Evolutionary conservation across 2,113 vertebrate genomes (phyloP), one percentile per base, ranked within the genome.

Genomic region (Myrmecophaga tridactyla): DNA sequence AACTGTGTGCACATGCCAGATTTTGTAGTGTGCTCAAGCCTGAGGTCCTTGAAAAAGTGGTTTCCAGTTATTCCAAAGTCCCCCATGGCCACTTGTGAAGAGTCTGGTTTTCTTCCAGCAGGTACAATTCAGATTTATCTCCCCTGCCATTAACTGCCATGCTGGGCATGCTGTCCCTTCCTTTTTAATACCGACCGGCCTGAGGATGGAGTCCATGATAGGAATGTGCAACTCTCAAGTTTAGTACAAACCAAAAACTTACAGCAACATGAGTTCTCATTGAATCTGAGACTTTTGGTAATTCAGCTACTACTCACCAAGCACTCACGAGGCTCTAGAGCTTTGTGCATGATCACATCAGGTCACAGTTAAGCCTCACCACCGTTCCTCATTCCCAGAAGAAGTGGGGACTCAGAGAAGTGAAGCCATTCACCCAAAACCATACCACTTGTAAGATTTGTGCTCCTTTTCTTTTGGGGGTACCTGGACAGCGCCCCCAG

Each of bases 201-300:
- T 29, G 31, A 65, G 8, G 21, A 62, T 29, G 34, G 6, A 58
- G 67, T 60, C 17, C 23, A 18, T 13, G 9, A 72, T 25, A 17
- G 1, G 1, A 5, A 14, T 5, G 1, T 41, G 12, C 1, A 18
- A 89, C 65, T 60, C 92, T 85, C 53, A 53, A 43, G 62, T 76
- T 69, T 63, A 62, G 58, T 83, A n/a, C 73, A 94, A 69, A 63
- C 39, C 21, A 39, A n/a, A 53, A 86, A 43, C 70, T 51, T 83
- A 58, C 10, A 51, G 27, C 3, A 13, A 62, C 41, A 80, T 56
- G 41, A 77, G 3, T 69, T 58, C 15, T 3, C 60, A 23, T 51
- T 56, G 60, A 80, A 53, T 72, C 39, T 75, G 93, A 56, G 63
- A 86, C 46, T n/a, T 46, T 29, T 36, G 46, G 14, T 75, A 73